Evolutionary conservation across 2,797 vertebrate species (phyloP).

Genomic region (Morus bassanus): DNA sequence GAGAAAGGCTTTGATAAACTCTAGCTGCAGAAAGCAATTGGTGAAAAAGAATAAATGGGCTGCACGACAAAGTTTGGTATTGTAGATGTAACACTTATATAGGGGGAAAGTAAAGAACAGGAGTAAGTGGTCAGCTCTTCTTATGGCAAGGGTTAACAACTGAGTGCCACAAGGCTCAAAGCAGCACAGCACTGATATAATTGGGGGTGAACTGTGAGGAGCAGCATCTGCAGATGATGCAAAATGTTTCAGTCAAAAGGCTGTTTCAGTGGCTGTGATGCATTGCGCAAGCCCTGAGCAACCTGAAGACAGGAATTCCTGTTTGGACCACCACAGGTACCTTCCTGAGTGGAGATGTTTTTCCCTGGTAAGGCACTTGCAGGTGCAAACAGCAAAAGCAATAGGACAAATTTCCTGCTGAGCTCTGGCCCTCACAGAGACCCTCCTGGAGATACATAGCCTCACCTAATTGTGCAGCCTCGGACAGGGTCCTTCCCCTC

Average conservation of each 20-base stretch:
- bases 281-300: not conserved
- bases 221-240: not conserved
- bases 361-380: not conserved
- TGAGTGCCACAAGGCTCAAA: not conserved
- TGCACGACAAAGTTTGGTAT: not conserved
- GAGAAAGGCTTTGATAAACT: slow-evolving; percentile 1
- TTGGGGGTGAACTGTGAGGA: not conserved
- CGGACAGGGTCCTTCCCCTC: not conserved
- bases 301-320: not conserved
- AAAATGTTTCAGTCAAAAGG: not conserved
- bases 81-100: not conserved
- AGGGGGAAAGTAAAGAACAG: not conserved
- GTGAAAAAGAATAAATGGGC: not conserved
- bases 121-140: not conserved
- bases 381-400: not conserved
- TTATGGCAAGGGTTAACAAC: not conserved
- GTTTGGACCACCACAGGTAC: not conserved
- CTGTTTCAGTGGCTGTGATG: not conserved
- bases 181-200: not conserved
- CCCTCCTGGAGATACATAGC: not conserved
- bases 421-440: not conserved
- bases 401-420: not conserved
- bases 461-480: not conserved
- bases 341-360: not conserved
- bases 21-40: not conserved